Base-by-base conservation (phyloP, 2,113 vertebrate genomes). In the Prinia subflava region DNA sequence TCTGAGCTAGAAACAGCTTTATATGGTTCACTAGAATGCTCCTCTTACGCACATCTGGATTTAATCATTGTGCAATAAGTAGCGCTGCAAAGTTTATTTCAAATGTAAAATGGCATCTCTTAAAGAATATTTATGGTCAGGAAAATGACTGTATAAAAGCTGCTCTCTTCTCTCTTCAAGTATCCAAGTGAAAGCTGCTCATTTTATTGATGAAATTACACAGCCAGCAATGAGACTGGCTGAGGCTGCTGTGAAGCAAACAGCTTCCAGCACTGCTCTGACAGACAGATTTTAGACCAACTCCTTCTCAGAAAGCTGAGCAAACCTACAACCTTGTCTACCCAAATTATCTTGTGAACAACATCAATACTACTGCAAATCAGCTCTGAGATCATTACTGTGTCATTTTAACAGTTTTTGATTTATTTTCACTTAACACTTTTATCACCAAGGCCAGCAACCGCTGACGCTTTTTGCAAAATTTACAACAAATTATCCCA, bases 51-150 rank as follows among this genome's bases (percentile, higher is more conserved):
- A 95, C 73, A 97, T 94, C 92, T 97, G 87, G 88, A 97, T 95
- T 95, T 90, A 96, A 96, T 96, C 89, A 92, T 0, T 57, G 42
- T 28, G 75, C 89, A 96, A 76, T 93, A 92, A 97, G 88, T 92
- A 96, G 95, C 44, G 0, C 90, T 95, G 96, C 76, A 73, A 83
- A 93, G 81, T 93, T 96, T 97, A 96, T 95, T 94, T 96, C 92
- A 89, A 90, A 96, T 82, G 91, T 94, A 97, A 94, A 94, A 96
- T 96, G 88, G 88, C 94, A 76, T 81, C 87, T 94, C 91, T 95
- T 87, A 94, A 94, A 79, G 55, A 80, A 76, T 94, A 96, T 94
- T 95, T 97, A 96, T 87, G 67, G 78, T 63, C 86, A 83, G 65
- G 74, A 90, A 91, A 90, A 71, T 76, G 64, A 78, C 88, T 75